Percentiles rank a stretch among this genome's conserved stretches.
phyloP scores from a whole-genome alignment of 2,888 invertebrate species.

The Cyclophora punctaria region DNA sequence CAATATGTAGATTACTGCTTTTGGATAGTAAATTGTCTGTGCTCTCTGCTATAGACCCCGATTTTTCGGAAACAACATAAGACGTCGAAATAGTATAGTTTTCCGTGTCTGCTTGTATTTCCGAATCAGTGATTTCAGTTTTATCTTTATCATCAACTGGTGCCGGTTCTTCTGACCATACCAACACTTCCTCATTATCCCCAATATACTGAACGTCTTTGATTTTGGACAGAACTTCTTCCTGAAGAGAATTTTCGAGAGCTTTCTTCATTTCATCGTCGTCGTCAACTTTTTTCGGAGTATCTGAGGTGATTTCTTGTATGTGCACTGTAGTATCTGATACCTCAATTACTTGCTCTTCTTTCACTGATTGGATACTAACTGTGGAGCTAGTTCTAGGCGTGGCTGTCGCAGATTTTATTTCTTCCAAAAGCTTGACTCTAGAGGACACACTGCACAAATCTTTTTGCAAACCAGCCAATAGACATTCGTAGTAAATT shows the following conservation, averaged over 20 bases:
- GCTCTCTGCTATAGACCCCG: constrained; percentile 47
- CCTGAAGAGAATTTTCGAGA: constrained; percentile 28
- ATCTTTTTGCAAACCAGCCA: constrained; percentile 49
- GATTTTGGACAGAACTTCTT: constrained; percentile 39
- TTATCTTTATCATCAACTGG: constrained; percentile 23
- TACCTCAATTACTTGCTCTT: constrained; percentile 9
- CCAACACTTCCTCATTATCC: constrained; percentile 41
- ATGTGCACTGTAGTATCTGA: constrained; percentile 5
- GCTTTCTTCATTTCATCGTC: constrained; percentile 25
- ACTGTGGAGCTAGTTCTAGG: constrained; percentile 32
- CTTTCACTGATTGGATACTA: constrained; percentile 20
- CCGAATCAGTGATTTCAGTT: constrained; percentile 11
- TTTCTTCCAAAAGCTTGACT: constrained; percentile 48
- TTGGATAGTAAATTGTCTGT: constrained; percentile 43
- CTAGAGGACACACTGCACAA: constrained; percentile 53
- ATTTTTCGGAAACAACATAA: constrained; percentile 41
- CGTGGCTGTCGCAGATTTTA: constrained; percentile 39
- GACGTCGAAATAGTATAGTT: constrained; percentile 26
- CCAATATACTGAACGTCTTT: constrained; percentile 45
- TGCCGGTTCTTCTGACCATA: constrained; percentile 43
- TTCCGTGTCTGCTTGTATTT: constrained; percentile 1
- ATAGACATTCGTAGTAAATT: constrained; percentile 54
- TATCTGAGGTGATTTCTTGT: constrained; percentile 2
- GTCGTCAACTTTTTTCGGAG: constrained; percentile 2
- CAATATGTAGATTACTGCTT: constrained; percentile 50